phyloP scores from a whole-genome alignment of 1,140 invertebrate species.

The Drosophila persimilis region DNA sequence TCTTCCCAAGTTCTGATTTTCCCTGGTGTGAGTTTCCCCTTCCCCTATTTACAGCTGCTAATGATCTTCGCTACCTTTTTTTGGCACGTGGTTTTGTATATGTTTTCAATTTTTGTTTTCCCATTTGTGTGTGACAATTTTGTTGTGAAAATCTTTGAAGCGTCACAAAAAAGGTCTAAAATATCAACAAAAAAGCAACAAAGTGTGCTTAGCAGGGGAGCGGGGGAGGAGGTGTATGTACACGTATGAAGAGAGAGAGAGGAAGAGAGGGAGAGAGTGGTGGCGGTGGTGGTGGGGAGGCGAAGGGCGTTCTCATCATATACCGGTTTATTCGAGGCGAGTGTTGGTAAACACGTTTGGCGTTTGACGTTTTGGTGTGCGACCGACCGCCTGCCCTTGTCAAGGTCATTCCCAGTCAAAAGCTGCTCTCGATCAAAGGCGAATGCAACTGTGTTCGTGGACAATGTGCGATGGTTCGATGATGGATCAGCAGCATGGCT shows the following conservation, averaged over 20 bases:
- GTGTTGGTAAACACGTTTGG: constrained; percentile 65
- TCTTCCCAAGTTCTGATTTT: neutral
- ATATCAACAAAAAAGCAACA: constrained; percentile 21
- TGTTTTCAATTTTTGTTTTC: neutral
- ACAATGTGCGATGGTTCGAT: constrained; percentile 19
- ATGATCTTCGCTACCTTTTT: neutral
- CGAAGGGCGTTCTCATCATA: neutral
- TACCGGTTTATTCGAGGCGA: constrained; percentile 59
- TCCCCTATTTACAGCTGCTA: neutral
- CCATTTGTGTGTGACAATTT: constrained; percentile 11
- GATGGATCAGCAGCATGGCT: constrained; percentile 47
- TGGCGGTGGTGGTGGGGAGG: constrained; percentile 8
- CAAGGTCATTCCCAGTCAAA: constrained; percentile 63
- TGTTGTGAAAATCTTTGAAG: constrained; percentile 62
- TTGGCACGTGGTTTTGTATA: neutral
- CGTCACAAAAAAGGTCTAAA: constrained; percentile 55
- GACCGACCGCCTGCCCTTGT: constrained; percentile 60
- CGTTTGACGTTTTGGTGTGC: constrained; percentile 31
- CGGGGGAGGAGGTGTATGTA: neutral
- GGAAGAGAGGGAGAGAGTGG: neutral
- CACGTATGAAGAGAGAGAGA: neutral
- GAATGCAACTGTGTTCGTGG: constrained; percentile 33
- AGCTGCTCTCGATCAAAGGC: constrained; percentile 13
- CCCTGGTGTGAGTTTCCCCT: neutral
- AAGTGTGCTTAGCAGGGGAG: neutral